Base-by-base conservation (phyloP, 2,888 invertebrate species). In the Lepidocyrtinus sp. region DNA sequence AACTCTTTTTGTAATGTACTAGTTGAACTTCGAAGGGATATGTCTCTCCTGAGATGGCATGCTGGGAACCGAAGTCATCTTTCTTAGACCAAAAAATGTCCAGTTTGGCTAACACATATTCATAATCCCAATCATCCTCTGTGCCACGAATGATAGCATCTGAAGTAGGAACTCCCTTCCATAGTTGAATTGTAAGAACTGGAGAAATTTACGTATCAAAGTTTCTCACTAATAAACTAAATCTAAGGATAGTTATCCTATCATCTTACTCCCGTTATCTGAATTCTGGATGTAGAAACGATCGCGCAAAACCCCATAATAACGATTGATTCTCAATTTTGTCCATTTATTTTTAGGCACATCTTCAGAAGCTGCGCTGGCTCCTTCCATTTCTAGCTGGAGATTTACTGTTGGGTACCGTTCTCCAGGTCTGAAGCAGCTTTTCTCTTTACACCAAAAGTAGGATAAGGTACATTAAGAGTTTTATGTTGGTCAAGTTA, bases 11-110 rank as follows among this genome's bases (percentile, higher is more conserved):
- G 68, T 72, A 85, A 46, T 85, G 84, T 17, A 85, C 72, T 1
- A 83, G 65, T 45, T 83, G 83, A 25, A 85, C 26, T 61, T 85
- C 83, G 15, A 83, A 71, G 0, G 84, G 70, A 25, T 62, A 73
- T 2, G 67, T 36, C 50, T 73, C 25, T 12, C 62, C 61, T 0
- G 61, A 27, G n/a, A 82, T 71, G 3, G 76, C 25, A 50, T 83
- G 83, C 36, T 75, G 75, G 12, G 83, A 50, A 17, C 83, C 83
- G 46, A 50, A 26, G 1, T 78, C 72, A 19, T 69, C 26, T 5
- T 59, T 21, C 19, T 69, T 62, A 7, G 81, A 81, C 74, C 73
- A 83, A 15, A 70, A 70, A 1, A 82, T 17, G 59, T 81, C 67
- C 1, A 61, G 78, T 19, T 73, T 81, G 2, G 83, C 78, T 9